Evolutionary conservation across 2,888 invertebrate species (phyloP).

Genomic region (Chymomyza procnemis): DNA sequence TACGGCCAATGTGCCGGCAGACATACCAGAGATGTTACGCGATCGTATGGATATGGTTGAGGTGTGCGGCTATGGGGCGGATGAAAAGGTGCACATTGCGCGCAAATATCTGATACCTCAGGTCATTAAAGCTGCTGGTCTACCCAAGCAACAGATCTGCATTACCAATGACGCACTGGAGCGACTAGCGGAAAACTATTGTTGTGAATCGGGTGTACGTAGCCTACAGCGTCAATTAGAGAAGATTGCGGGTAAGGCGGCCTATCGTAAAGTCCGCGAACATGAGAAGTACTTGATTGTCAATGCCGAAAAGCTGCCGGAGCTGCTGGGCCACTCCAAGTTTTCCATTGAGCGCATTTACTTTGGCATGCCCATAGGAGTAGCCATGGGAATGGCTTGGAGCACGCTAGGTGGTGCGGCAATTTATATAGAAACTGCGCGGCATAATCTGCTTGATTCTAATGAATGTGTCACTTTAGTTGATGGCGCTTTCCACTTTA

Average conservation of each 20-base stretch:
- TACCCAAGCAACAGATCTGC: conserved; percentile 83
- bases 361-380: conserved; percentile 90
- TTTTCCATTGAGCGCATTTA: conserved; percentile 97
- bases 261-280: conserved; percentile 91
- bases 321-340: conserved; percentile 90
- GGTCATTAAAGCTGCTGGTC: conserved; percentile 88
- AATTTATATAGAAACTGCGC: conserved; percentile 92
- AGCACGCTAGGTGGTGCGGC: conserved; percentile 98
- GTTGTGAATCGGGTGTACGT: conserved; percentile 96
- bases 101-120: conserved; percentile 95
- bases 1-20: conserved; percentile 95
- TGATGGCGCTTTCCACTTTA: conserved; percentile 86
- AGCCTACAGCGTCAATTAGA: conserved; percentile 98
- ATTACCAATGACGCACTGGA: conserved; percentile 86
- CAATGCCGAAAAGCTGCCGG: conserved; percentile 83
- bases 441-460: conserved; percentile 76
- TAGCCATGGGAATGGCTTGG: conserved; percentile 98
- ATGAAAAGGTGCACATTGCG: conserved; percentile 97
- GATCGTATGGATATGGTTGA: conserved; percentile 99
- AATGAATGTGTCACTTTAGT: conserved; percentile 38
- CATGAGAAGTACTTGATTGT: conserved; percentile 83
- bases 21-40: conserved; percentile 94
- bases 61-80: conserved; percentile 97
- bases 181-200: conserved; percentile 91
- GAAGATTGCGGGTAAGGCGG: conserved; percentile 95